Evolutionary conservation across 2,113 vertebrate genomes (phyloP), one percentile per base, ranked within the genome.

Genomic region (Anoplopoma fimbria): DNA sequence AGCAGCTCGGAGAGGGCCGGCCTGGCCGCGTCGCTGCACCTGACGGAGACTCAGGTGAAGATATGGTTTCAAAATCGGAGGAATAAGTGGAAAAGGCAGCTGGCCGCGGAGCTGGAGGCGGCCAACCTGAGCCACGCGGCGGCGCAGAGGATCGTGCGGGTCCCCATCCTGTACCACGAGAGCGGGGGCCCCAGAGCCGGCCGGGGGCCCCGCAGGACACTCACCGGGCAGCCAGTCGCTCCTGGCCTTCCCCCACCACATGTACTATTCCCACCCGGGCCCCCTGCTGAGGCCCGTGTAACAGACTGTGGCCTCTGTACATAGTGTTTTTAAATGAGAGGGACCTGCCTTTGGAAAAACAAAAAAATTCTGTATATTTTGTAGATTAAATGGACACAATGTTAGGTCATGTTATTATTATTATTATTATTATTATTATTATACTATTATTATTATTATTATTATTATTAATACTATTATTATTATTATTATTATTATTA

Each of bases 41-140:
- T 99, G 78, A 98, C 97, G 10, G 98, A 99, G 95, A 99, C 98
- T 12, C 98, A 99, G 96, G 98, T 99, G 84, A 99, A 99, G 88
- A 99, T 99, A 79, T 99, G 98, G 98, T 99, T 99, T 92, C 98
- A 99, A 93, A 99, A 98, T 88, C 95, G 98, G 6, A 96, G 98
- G 91, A 99, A 99, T 94, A 99, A 99, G 93, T 99, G 97, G 98
- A 99, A 99, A 92, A 81, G 97, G 85, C 98, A 99, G 92, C 93
- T 99, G 93, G 97, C 98, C 1, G 98, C 98, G 19, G 97, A 99
- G 94, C 95, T 99, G 83, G 98, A 99, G 88, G 97, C 97, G 9
- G 98, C 97, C 87, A 99, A 97, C 92, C 93, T 99, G 87, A 97
- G 97, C 91, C 97, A 98, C 75, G 97, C 97, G 0, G 96, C 98